phyloP scores from a whole-genome alignment of 2,888 invertebrate genomes.

The Idaea straminata region DNA sequence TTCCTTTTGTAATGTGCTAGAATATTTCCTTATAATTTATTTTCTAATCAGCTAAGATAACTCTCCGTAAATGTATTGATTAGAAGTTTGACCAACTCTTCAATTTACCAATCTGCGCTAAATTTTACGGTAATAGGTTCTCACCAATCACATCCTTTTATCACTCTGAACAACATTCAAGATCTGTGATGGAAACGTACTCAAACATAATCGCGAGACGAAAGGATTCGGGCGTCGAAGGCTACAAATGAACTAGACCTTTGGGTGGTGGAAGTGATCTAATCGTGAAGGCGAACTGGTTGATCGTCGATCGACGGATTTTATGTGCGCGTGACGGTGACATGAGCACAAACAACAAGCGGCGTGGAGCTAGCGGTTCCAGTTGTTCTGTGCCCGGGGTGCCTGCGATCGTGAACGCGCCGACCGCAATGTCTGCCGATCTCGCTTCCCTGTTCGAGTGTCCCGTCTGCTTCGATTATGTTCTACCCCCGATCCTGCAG shows the following conservation, averaged over 20 bases:
- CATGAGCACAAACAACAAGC: slow-evolving; percentile 79
- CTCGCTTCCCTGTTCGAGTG: slow-evolving; percentile 95
- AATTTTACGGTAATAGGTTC: slow-evolving; percentile 39
- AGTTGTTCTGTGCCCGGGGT: slow-evolving; percentile 76
- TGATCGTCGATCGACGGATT: slow-evolving; percentile 60
- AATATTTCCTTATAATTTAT: slow-evolving; percentile 45
- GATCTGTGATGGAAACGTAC: slow-evolving; percentile 71
- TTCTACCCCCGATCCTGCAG: slow-evolving; percentile 98
- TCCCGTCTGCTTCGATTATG: slow-evolving; percentile 99
- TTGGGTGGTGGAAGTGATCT: slow-evolving; percentile 34
- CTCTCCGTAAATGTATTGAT: slow-evolving; percentile 28
- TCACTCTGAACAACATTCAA: slow-evolving; percentile 31
- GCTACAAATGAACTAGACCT: slow-evolving; percentile 65
- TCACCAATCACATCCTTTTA: slow-evolving; percentile 43
- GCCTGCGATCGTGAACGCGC: slow-evolving; percentile 79
- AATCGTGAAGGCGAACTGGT: slow-evolving; percentile 41
- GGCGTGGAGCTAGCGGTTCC: slow-evolving; percentile 78
- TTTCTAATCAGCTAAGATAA: slow-evolving; percentile 29
- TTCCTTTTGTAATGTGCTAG: slow-evolving; percentile 52
- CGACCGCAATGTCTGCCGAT: slow-evolving; percentile 89
- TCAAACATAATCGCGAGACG: slow-evolving; percentile 57
- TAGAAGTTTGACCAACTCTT: slow-evolving; percentile 24
- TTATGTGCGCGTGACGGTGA: slow-evolving; percentile 74
- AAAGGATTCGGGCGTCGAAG: slow-evolving; percentile 66
- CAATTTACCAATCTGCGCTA: slow-evolving; percentile 31